Conservation (phyloP, 2,113 vertebrate genomes). For the Oryctolagus cuniculus region mOryCun1.1 NC_091443.1:49547001-49547500, state of each 20-base stretch:
- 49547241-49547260: background rate
- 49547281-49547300: background rate
- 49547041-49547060: background rate
- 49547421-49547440: background rate
- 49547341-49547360: background rate
- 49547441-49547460: background rate
- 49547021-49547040: background rate
- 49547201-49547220: background rate
- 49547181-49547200: slow-evolving; percentile 30
- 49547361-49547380: background rate
- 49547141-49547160: background rate
- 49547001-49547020: background rate
- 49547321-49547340: background rate
- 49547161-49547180: background rate
- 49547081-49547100: background rate
- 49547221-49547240: background rate
- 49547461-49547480: slow-evolving; percentile 13
- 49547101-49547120: slow-evolving; percentile 22
- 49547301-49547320: background rate
- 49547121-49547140: background rate
- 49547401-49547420: background rate
- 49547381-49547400: background rate
- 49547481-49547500: background rate
- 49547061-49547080: background rate
- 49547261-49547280: background rate